Percentiles rank a stretch among this genome's conserved stretches.
Evolutionary conservation across 2,797 vertebrate genomes (phyloP).

Genomic region (Pipistrellus kuhlii): DNA sequence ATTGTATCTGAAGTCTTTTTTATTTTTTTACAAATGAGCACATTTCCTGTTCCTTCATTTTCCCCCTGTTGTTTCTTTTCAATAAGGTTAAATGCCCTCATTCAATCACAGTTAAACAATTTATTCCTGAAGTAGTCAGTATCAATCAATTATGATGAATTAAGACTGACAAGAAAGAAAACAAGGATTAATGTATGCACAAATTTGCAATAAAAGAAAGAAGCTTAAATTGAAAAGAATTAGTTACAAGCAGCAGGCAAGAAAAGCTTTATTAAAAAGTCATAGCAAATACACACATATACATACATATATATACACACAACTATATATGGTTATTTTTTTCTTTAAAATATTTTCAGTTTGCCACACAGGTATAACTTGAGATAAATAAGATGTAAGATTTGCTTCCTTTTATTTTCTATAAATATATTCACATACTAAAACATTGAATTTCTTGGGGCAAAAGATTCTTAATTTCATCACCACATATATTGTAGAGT

Average conservation of each 20-base stretch:
- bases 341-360: neutral
- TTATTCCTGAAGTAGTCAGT: constrained; percentile 64
- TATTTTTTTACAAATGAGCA: constrained; percentile 44
- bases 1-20: constrained; percentile 37
- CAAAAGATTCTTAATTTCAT: neutral
- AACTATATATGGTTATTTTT: neutral
- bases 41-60: constrained; percentile 59
- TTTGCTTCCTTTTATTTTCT: neutral
- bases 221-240: constrained; percentile 4
- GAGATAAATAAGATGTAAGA: neutral
- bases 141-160: constrained; percentile 81
- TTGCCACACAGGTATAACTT: neutral
- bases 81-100: constrained; percentile 67
- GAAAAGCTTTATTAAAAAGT: neutral
- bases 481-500: neutral
- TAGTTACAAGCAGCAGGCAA: neutral
- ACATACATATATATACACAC: neutral
- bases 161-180: constrained; percentile 65
- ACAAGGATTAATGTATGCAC: constrained; percentile 40
- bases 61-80: constrained; percentile 67
- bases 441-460: neutral
- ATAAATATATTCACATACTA: neutral
- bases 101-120: constrained; percentile 73
- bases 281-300: neutral
- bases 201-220: constrained; percentile 45